Evolutionary conservation across 2,797 vertebrate genomes (phyloP), one percentile per base, ranked within the genome.

Genomic region (Gallirallus australis): DNA sequence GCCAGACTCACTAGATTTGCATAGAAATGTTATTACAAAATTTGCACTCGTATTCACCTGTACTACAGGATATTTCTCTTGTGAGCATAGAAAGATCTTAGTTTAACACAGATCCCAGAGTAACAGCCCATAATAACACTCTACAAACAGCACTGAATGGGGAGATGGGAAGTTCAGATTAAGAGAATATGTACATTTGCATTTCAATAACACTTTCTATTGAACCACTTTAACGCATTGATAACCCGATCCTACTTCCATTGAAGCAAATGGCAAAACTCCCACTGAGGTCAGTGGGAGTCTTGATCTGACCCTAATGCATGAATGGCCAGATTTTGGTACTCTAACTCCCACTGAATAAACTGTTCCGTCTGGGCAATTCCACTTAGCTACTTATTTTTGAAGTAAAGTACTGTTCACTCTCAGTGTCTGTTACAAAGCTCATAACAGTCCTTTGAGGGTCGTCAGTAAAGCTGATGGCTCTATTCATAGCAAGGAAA

Each of bases 81-180:
- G 35, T 21, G 20, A 88, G 13, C 30, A n/a, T n/a, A 60, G 5
- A 68, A 82, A 96, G 76, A 45, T 65, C 48, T 89, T 77, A 79
- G n/a, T 66, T 75, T 73, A 76, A 79, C 28, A 24, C 10, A 47
- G 20, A 30, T 61, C 20, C 17, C 48, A 82, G 48, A 85, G 59
- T 45, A 90, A 52, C 12, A 92, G 17, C 31, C 50, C 54, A 30
- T 59, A 84, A 76, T 45, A 82, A 76, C 52, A 66, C 64, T 42
- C 82, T 82, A 53, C 66, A 91, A 83, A 86, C 48, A 88, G 31
- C 16, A 64, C 23, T 91, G 77, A 97, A 91, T 70, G 60, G 42
- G 23, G 66, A 94, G 95, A 96, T 96, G 48, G 77, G 93, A 95
- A 93, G 33, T 71, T 72, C 52, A 89, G 95, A 96, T 97, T 91